These are phyloP conservation scores for Alces alces DNA, from an alignment of 2,113 vertebrate species.

Conservation along the genomic window DNA sequence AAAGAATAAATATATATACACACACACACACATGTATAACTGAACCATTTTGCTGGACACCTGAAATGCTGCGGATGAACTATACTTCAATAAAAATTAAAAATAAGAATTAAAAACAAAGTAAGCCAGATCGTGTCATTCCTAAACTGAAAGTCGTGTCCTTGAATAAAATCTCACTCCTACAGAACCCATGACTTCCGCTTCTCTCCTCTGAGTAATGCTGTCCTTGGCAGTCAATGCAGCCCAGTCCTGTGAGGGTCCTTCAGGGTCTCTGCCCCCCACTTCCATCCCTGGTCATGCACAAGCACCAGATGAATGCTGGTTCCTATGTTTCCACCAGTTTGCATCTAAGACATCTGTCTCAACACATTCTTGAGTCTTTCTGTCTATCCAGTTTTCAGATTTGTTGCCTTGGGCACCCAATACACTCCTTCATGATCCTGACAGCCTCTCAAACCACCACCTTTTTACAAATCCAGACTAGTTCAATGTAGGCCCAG, in stretches of 20 bases:
- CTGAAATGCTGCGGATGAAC: background rate
- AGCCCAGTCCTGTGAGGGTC: background rate
- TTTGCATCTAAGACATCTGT: background rate
- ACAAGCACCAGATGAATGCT: background rate
- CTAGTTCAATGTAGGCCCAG: background rate
- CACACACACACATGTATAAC: background rate
- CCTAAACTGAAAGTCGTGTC: background rate
- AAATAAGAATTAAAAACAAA: background rate
- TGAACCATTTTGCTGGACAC: background rate
- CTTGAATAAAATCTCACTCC: background rate
- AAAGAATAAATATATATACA: background rate
- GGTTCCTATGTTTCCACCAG: background rate
- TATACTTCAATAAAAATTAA: background rate
- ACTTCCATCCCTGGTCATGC: too few species aligned
- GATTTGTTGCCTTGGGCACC: background rate
- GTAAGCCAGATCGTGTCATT: background rate
- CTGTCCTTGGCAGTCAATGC: background rate
- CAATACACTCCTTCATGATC: background rate
- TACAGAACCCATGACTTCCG: background rate
- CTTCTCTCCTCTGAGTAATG: background rate
- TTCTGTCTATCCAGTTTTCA: background rate
- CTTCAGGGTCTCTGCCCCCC: background rate
- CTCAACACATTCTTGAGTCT: background rate
- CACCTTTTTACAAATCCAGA: background rate
- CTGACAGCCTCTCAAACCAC: rapidly evolving